These are phyloP conservation scores for Clostera curtula DNA, from an alignment of 2,888 invertebrate genomes.

Conservation along the genomic window DNA sequence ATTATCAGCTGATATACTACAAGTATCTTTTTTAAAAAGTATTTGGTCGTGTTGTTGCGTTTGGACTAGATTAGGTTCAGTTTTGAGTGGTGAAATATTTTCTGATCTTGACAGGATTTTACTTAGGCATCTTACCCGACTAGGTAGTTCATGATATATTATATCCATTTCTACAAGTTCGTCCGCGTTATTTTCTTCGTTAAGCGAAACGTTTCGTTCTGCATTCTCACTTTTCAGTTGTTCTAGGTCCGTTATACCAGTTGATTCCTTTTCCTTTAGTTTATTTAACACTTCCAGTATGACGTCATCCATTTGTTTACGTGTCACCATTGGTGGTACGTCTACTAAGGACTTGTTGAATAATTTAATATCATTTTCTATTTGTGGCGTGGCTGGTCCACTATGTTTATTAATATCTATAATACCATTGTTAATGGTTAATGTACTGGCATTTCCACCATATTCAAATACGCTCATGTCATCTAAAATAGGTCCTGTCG, in stretches of 20 bases:
- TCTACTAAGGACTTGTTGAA: slow-evolving; percentile 10
- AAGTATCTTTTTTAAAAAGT: too few relatives aligned
- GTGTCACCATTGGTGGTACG: slow-evolving; percentile 10
- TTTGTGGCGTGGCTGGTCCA: slow-evolving; percentile 11
- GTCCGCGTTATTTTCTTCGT: slow-evolving; percentile 1
- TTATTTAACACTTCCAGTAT: slow-evolving; percentile 24
- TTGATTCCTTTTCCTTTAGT: slow-evolving; percentile 18
- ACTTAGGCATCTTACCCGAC: too few relatives aligned
- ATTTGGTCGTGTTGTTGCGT: too few relatives aligned
- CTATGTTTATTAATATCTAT: slow-evolving; percentile 12
- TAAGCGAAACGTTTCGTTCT: slow-evolving; percentile 1
- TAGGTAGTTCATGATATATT: neutral
- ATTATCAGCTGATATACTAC: too few relatives aligned
- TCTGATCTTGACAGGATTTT: too few relatives aligned
- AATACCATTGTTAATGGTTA: slow-evolving; percentile 15
- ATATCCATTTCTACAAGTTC: neutral
- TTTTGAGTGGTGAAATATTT: too few relatives aligned
- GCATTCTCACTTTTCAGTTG: slow-evolving; percentile 15
- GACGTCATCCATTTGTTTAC: slow-evolving; percentile 28
- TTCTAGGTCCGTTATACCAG: slow-evolving; percentile 27
- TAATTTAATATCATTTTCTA: slow-evolving; percentile 9
- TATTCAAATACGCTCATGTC: slow-evolving; percentile 3
- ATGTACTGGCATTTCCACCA: slow-evolving; percentile 15
- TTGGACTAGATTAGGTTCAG: too few relatives aligned
- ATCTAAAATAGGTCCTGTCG: slow-evolving; percentile 3